Evolutionary conservation across 2,888 invertebrate species (phyloP), one percentile per base, ranked within the genome.

Genomic region (Brachyptera putata): DNA sequence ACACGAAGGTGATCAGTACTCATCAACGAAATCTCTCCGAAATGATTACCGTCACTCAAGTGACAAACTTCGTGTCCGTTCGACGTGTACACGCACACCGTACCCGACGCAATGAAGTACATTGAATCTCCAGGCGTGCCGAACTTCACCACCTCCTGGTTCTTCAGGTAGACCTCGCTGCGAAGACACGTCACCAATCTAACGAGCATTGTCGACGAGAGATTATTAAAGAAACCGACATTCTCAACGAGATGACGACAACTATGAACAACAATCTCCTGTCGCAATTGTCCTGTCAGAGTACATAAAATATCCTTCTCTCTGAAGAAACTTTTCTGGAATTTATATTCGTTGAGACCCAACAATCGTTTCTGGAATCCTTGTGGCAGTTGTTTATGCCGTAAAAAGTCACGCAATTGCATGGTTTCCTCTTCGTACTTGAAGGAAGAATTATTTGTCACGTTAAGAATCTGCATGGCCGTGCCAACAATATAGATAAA

Each of bases 51-150:
- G 66, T 84, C 84, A 61, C 80, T 79, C 48, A 13, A 14, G 25
- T 50, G 16, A 26, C 22, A 16, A n/a, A 60, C 60, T 56, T 60
- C 60, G 11, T 37, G 11, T 3, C 56, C 56, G 3, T 22, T 14
- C 1, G 56, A 25, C 36, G 56, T 48, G 49, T 43, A 60, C n/a
- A 60, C 46, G 9, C 49, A 56, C 9, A 85, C 84, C 0, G 83
- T 83, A 11, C 86, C 85, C 39, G 75, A 76, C 0, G 79, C 78
- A 22, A 85, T 74, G 67, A 85, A 85, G 70, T 80, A 85, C 84
- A 85, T 84, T 70, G 81, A 80, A 62, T 82, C 80, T 0, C 84
- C 84, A 14, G 74, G 70, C 13, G 79, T 78, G 0, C 82, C 82
- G 0, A 81, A 80, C 61, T 80, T 79, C 7, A 81, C 72, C 43